Evolutionary conservation across 64 coral and sea anemone species (phyloP).

Genomic region (Stichodactyla mertensii): DNA sequence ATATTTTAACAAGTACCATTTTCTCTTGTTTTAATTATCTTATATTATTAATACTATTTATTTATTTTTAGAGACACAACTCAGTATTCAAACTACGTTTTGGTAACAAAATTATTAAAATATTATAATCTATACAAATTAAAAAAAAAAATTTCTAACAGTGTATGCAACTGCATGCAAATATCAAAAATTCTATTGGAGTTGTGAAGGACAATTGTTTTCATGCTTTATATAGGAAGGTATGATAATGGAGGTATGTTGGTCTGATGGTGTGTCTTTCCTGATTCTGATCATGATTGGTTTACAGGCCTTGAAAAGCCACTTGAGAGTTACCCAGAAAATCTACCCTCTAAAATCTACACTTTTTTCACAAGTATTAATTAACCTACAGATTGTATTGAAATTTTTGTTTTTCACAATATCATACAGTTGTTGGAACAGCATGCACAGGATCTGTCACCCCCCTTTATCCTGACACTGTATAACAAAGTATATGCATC

Average conservation of each 20-base stretch:
- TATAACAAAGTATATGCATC: conserved; percentile 81
- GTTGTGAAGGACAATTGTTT: background rate
- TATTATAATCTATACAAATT: background rate
- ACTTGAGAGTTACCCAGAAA: too few relatives aligned
- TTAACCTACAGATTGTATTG: background rate
- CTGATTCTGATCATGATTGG: background rate
- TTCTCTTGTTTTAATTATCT: too few relatives aligned
- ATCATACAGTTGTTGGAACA: background rate
- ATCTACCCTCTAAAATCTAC: too few relatives aligned
- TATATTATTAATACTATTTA: too few relatives aligned
- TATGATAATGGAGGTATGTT: too few relatives aligned
- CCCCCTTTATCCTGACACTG: conserved; percentile 59
- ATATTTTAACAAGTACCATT: too few relatives aligned
- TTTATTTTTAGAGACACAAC: too few relatives aligned
- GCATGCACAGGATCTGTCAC: conserved; percentile 30
- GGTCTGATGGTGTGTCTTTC: background rate
- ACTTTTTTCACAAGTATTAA: too few relatives aligned
- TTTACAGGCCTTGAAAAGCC: too few relatives aligned
- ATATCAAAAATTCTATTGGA: background rate
- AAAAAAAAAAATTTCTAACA: background rate
- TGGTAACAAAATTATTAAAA: too few relatives aligned
- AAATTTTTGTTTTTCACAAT: background rate
- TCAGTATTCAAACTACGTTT: too few relatives aligned
- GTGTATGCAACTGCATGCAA: background rate
- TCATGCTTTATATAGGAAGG: background rate